These are phyloP conservation scores for Pangasianodon gigas DNA, from an alignment of 2,113 vertebrate genomes.

Conservation along the genomic window DNA sequence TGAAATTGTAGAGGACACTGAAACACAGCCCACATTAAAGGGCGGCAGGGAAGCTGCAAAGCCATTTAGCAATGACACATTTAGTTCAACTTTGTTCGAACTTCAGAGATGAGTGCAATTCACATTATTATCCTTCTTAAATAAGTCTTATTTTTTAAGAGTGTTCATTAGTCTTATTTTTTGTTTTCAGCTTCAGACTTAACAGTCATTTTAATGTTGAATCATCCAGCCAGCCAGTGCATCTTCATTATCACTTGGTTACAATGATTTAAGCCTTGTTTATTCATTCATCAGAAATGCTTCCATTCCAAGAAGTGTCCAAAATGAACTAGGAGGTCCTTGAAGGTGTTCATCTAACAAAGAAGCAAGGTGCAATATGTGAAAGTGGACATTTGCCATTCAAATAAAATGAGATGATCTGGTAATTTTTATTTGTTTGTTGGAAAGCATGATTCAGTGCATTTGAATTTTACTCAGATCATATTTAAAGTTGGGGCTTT, in stretches of 20 bases:
- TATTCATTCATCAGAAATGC: neutral
- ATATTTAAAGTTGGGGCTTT: neutral
- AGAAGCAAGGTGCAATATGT: neutral
- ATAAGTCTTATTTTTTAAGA: neutral
- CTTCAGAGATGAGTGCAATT: neutral
- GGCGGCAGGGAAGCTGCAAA: neutral
- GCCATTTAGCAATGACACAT: neutral
- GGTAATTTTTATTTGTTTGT: neutral
- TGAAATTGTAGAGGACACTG: slow-evolving; percentile 26
- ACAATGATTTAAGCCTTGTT: neutral
- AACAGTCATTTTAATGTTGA: neutral
- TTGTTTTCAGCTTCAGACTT: neutral
- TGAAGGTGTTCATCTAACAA: neutral
- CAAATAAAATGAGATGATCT: neutral
- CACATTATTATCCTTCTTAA: neutral
- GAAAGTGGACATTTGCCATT: neutral
- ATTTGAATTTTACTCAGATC: neutral
- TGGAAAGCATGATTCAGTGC: neutral
- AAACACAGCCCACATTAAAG: slow-evolving; percentile 6
- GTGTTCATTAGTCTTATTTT: neutral
- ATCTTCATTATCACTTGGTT: neutral
- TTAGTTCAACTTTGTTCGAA: neutral
- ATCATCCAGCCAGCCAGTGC: neutral
- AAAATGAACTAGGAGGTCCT: neutral
- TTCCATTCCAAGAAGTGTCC: neutral